A percentile compares a stretch with the other conserved stretches of the same genome.
phyloP scores from a whole-genome alignment of 2,113 vertebrate genomes.

The Bagarius yarrelli region DNA sequence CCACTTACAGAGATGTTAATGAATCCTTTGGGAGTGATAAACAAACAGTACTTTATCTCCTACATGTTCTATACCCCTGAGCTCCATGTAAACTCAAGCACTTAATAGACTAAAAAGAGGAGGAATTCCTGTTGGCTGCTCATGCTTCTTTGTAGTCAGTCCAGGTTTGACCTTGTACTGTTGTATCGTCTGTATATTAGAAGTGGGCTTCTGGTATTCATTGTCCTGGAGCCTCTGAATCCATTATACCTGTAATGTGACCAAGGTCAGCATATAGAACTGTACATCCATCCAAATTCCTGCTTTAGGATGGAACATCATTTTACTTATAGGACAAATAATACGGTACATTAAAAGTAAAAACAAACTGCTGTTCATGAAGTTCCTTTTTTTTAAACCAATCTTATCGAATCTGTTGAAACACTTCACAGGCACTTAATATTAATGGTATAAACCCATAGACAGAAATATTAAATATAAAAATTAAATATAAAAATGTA shows the following conservation, averaged over 20 bases:
- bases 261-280: slow-evolving; percentile 25
- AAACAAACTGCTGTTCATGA: neutral
- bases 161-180: slow-evolving; percentile 48
- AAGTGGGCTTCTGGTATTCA: slow-evolving; percentile 44
- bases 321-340: neutral
- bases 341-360: neutral
- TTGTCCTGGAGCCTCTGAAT: slow-evolving; percentile 34
- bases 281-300: slow-evolving; percentile 31
- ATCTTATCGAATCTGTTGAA: too few species aligned
- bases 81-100: slow-evolving; percentile 80
- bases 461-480: too few species aligned
- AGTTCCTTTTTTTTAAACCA: too few species aligned
- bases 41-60: slow-evolving; percentile 90
- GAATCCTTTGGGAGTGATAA: slow-evolving; percentile 87
- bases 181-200: slow-evolving; percentile 43
- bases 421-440: too few species aligned
- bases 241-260: slow-evolving; percentile 45
- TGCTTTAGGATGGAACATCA: neutral
- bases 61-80: slow-evolving; percentile 83
- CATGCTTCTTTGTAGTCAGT: slow-evolving; percentile 74
- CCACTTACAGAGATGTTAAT: slow-evolving; percentile 82
- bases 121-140: slow-evolving; percentile 85
- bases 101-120: slow-evolving; percentile 86
- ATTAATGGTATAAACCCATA: too few species aligned
- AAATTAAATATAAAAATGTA: too few species aligned